Base-by-base conservation (phyloP, 2,888 invertebrate species). In the Drosophila kuntzei region DNA sequence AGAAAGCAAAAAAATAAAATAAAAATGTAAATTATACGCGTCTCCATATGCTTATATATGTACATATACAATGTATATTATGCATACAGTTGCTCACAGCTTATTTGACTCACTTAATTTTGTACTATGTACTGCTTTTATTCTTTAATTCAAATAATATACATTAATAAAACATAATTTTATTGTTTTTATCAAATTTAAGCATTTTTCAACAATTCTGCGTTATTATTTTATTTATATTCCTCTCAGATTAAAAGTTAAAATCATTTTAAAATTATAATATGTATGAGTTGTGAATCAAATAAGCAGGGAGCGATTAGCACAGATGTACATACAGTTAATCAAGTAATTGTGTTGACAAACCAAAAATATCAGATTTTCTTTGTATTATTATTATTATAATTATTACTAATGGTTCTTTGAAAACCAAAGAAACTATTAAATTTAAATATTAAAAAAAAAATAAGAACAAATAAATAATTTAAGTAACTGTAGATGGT, bases 1-100 rank as follows among this genome's bases (percentile, higher is more conserved):
- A n/a, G n/a, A n/a, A n/a, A n/a, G n/a, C n/a, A n/a, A n/a, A 50
- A 43, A 63, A 25, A 9, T 18, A 53, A 22, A 11, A 37, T 36
- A n/a, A 14, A n/a, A n/a, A 36, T 37, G 2, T 32, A 14, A 37
- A 18, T 46, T 46, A 11, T 47, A 64, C 14, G 29, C 49, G 25
- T 27, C 36, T 32, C 32, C 12, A 43, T 20, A 32, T 32, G 20
- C 9, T 11, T 11, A 29, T 12, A 39, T 37, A 29, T 1, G 12
- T 36, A 50, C 16, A 27, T 9, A 29, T 8, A 3, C n/a, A n/a
- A n/a, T n/a, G n/a, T 11, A 20, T 37, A 37, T 12, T 27, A 20
- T 37, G 16, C 11, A 41, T 12, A 20, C 20, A 36, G 36, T 36
- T 3, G 7, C 34, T 34, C 34, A 0, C 14, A 14, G 36, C 14